Evolutionary conservation across 2,113 vertebrate species (phyloP), one percentile per base, ranked within the genome.

Genomic region (Oophaga pumilio): DNA sequence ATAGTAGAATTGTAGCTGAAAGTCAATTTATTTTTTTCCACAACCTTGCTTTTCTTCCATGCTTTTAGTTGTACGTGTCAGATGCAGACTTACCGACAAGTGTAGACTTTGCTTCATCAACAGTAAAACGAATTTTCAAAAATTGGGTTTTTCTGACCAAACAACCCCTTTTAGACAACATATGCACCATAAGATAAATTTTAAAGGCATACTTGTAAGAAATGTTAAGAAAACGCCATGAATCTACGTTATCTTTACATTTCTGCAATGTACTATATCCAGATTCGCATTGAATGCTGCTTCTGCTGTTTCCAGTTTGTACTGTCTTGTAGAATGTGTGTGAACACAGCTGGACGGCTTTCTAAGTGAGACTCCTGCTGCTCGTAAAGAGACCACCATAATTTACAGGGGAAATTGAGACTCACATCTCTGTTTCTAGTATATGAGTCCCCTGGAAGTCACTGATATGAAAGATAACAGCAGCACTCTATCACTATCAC

Each of bases 341-440:
- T 82, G 28, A 82, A 82, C 60, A 14, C 62, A 64, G 43, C 80
- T 0, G 80, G 80, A 0, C 14, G 20, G 80, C 56, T 24, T 66
- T 20, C 57, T 49, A 81, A 81, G 57, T 82, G 57, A 50, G 79
- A 62, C 9, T 60, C 60, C 80, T 26, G 80, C 80, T 82, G 80
- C 62, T 68, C 6, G 60, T 17, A 26, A 50, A 59, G 59, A 76
- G 84, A 59, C 71, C 57, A 59, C 73, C 73, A 50, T 86, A n/a
- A 78, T 86, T 78, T 66, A 86, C 76, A 52, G 33, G 43, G 74
- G 83, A 84, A 84, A 57, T 52, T 56, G 71, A 77, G 73, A 77
- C 84, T 78, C 73, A 20, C 59, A 77, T 77, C 57, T 66, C 28
- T 50, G 28, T 14, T 77, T 15, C 84, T 49, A 78, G 74, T 60